Base-by-base conservation (phyloP, 2,797 vertebrate genomes). In the Cyclura pinguis region DNA sequence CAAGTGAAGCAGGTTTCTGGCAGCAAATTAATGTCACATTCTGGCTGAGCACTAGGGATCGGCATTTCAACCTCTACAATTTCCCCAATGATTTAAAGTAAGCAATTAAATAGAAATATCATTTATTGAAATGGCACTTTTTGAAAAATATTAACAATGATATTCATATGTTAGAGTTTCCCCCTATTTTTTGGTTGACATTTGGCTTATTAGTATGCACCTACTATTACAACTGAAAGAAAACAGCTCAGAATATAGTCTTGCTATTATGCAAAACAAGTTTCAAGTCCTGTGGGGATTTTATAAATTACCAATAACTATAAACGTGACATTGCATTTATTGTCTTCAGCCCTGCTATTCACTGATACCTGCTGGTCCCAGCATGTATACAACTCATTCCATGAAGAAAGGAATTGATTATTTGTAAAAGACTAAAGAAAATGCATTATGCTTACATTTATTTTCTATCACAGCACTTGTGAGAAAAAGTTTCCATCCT, bases 261-360 rank as follows among this genome's bases (percentile, higher is more conserved):
- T 97, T 97, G 97, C 97, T 98, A 98, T 99, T 99, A 99, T 98
- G 98, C 97, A 97, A 98, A 98, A 96, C 96, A 97, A 98, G 96
- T 97, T 95, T 95, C 96, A 95, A 97, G 97, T 97, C 97, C 98
- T 96, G 96, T 96, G 97, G 98, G 98, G 97, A 98, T 97, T 98
- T 98, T 95, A 97, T 97, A 97, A 98, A 97, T 98, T 98, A 97
- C 97, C 98, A 98, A 98, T 98, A 98, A 98, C 97, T 96, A 95
- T 96, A 97, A 98, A 97, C 98, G 98, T 98, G 98, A 97, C 98
- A 97, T 96, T 94, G 98, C 98, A 98, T 98, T 98, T 98, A 98
- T 98, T 98, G 97, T 95, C 96, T 97, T 94, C 94, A 96, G 94
- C 92, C 90, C 95, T 93, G 81, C 96, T 95, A 96, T 91, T 93